Conservation (phyloP, 2,113 vertebrate species). For the Chaetodon trifascialis region DNA sequence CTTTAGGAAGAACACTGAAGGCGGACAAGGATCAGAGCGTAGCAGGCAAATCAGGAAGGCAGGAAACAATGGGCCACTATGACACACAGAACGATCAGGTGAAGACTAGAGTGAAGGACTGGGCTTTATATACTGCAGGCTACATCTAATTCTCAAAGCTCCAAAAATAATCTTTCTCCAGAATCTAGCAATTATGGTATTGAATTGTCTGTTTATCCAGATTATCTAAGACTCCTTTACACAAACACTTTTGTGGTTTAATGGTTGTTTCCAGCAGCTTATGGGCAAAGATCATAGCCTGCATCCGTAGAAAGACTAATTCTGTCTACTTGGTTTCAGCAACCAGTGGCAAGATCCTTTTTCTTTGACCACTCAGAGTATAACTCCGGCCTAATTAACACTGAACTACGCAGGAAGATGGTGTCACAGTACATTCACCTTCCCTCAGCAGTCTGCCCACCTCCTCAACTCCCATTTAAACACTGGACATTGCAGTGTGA, state of each 20-base stretch:
- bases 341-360: background rate
- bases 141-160: background rate
- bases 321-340: background rate
- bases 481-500: constrained; percentile 23
- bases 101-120: too few relatives aligned
- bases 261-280: background rate
- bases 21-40: too few relatives aligned
- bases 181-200: background rate
- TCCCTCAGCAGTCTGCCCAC: constrained; percentile 27
- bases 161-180: background rate
- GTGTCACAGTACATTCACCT: constrained; percentile 29
- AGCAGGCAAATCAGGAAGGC: too few relatives aligned
- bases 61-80: too few relatives aligned
- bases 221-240: background rate
- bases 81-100: too few relatives aligned
- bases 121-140: too few relatives aligned
- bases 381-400: constrained; percentile 35
- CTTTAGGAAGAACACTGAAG: too few relatives aligned
- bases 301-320: background rate
- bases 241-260: background rate
- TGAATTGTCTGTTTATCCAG: background rate
- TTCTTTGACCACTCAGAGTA: background rate
- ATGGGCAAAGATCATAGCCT: constrained; percentile 1
- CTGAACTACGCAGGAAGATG: constrained; percentile 31
- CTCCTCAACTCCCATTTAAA: constrained; percentile 44